Evolutionary conservation across 2,797 vertebrate species (phyloP).

Genomic region (Cyclopterus lumpus): DNA sequence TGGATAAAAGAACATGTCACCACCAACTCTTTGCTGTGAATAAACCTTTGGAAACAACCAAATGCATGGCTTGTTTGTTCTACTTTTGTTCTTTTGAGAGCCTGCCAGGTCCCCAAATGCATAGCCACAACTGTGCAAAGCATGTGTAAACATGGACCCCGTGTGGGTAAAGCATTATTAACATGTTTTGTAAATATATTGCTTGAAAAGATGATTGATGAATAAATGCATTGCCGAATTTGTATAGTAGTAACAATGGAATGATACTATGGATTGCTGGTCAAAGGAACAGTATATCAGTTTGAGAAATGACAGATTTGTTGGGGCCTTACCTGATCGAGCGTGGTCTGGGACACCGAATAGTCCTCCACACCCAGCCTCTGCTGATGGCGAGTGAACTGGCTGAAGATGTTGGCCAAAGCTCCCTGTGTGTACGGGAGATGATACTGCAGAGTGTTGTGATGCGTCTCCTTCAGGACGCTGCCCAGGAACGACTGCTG

Average conservation of each 20-base stretch:
- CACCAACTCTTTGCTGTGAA: background rate
- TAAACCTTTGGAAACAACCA: slow-evolving; percentile 12
- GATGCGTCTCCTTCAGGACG: slow-evolving; percentile 94
- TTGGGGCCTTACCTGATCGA: slow-evolving; percentile 91
- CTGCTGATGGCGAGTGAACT: slow-evolving; percentile 89
- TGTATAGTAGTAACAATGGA: background rate
- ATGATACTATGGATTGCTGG: background rate
- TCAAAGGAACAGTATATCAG: background rate
- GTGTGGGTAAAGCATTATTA: background rate
- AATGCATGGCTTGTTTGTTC: background rate
- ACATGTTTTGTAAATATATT: slow-evolving; percentile 4
- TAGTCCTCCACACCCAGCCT: slow-evolving; percentile 94
- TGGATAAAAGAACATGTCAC: background rate
- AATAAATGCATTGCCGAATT: background rate
- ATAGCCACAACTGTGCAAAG: background rate
- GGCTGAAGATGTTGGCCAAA: slow-evolving; percentile 92
- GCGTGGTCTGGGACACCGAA: slow-evolving; percentile 98
- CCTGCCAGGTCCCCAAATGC: background rate
- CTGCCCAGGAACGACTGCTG: slow-evolving; percentile 88
- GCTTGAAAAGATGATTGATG: background rate
- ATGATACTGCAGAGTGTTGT: slow-evolving; percentile 97
- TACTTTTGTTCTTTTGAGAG: background rate
- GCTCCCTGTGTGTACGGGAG: slow-evolving; percentile 88
- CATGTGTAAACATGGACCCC: background rate
- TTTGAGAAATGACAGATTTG: background rate